phyloP scores from a whole-genome alignment of 2,113 vertebrate genomes.

The Dromaius novaehollandiae region DNA sequence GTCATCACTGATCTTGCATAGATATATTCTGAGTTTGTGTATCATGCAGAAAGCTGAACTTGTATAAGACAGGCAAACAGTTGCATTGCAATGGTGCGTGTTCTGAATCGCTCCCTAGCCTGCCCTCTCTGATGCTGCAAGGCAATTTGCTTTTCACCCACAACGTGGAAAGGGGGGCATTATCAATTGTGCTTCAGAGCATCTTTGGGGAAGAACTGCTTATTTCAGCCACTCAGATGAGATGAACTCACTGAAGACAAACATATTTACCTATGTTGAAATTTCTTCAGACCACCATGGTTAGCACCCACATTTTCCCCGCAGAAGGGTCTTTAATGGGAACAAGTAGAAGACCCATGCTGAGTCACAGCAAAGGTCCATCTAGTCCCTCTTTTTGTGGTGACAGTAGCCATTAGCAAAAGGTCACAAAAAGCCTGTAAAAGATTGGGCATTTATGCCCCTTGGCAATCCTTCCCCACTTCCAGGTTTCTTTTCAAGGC shows the following conservation, averaged over 20 bases:
- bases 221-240: not conserved
- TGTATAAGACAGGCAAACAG: not conserved
- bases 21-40: too few species aligned
- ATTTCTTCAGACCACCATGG: not conserved
- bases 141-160: not conserved
- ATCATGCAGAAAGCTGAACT: not conserved
- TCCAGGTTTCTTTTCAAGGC: not conserved
- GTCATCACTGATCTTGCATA: not conserved
- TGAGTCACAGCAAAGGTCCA: not conserved
- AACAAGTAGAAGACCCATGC: not conserved
- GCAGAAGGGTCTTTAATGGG: not conserved
- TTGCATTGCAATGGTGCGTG: not conserved
- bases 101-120: not conserved
- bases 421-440: not conserved
- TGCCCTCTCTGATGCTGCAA: not conserved
- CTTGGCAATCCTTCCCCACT: not conserved
- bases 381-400: not conserved
- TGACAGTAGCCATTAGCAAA: not conserved
- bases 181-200: not conserved
- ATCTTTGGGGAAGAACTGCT: not conserved
- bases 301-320: not conserved
- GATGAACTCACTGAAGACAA: not conserved
- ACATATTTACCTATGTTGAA: not conserved
- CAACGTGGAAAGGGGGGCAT: not conserved
- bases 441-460: not conserved